Evolutionary conservation across 2,113 vertebrate species (phyloP), one percentile per base, ranked within the genome.

Genomic region (Stegastes partitus): DNA sequence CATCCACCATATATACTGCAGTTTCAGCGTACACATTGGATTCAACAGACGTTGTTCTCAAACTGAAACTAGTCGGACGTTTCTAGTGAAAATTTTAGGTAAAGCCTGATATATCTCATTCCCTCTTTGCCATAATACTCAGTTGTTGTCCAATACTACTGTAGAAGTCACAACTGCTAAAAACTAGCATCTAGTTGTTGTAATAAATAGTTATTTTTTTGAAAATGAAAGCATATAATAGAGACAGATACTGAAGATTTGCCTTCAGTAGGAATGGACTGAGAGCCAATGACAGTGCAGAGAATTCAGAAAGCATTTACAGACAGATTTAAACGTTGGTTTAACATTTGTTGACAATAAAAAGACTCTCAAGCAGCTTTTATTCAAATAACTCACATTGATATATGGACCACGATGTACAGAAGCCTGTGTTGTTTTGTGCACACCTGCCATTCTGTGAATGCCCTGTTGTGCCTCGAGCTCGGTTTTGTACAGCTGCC

Each of bases 331-430:
- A 45, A 15, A 45, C 42, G n/a, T n/a, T n/a, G n/a, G 11, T 14
- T 45, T 15, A 45, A 4, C 1, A 45, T 45, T 45, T 45, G 42
- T 34, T 34, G 9, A 34, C 9, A n/a, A n/a, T n/a, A n/a, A n/a
- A 34, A 5, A 34, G 34, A 39, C 37, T 39, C 11, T 39, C 11
- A 8, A 11, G 8, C 37, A 39, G 8, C 37, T 39, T 39, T 39
- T 9, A 10, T 39, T 82, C 22, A 45, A 76, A 0, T 78, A 50
- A 65, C 0, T 2, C n/a, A 68, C n/a, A 39, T 65, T 68, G 45
- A 34, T 53, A 58, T 12, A 47, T 22, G 68, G 90, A 90, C 88
- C 90, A 89, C 42, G 37, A 51, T 42, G 50, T 58, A 75, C 44
- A 67, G 15, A 70, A 23, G 28, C 23, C 51, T 7, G 11, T 68